Evolutionary conservation across 1,140 invertebrate species (phyloP).

Genomic region (Chrysoperla carnea): DNA sequence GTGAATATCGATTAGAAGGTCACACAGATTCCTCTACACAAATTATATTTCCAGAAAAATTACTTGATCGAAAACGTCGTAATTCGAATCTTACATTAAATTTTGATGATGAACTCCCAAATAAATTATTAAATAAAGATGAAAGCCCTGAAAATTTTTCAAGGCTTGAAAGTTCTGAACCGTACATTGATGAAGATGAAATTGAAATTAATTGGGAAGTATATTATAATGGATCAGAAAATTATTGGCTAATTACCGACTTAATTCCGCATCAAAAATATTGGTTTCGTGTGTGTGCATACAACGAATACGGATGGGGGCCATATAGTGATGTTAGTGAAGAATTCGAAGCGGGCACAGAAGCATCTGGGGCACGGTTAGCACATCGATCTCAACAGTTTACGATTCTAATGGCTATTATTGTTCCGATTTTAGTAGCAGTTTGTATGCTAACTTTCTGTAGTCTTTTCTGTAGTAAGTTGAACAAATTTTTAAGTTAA

Average conservation of each 20-base stretch:
- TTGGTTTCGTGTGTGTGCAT: slow-evolving; percentile 58
- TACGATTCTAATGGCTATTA: slow-evolving; percentile 35
- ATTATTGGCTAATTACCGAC: slow-evolving; percentile 58
- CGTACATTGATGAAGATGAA: slow-evolving; percentile 25
- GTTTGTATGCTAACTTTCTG: slow-evolving; percentile 24
- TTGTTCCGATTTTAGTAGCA: slow-evolving; percentile 26
- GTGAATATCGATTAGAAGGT: slow-evolving; percentile 40
- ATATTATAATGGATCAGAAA: slow-evolving; percentile 68
- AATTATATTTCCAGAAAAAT: slow-evolving; percentile 1
- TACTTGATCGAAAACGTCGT: slow-evolving; percentile 8
- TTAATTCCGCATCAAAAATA: slow-evolving; percentile 38
- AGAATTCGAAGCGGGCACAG: slow-evolving; percentile 29
- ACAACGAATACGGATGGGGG: slow-evolving; percentile 71
- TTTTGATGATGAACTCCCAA: too few species aligned
- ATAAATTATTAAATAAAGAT: too few species aligned
- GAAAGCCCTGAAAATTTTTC: not conserved
- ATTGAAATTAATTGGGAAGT: slow-evolving; percentile 34
- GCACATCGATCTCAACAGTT: slow-evolving; percentile 36
- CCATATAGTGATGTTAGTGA: slow-evolving; percentile 34
- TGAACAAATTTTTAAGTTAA: too few species aligned
- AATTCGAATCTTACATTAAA: too few species aligned
- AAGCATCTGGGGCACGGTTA: slow-evolving; percentile 34
- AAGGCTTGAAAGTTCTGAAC: slow-evolving; percentile 12
- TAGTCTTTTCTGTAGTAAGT: slow-evolving; percentile 28
- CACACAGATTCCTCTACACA: slow-evolving; percentile 5